Evolutionary conservation across 1,140 invertebrate species (phyloP), one percentile per base, ranked within the genome.

Genomic region (Drosophila hydei): DNA sequence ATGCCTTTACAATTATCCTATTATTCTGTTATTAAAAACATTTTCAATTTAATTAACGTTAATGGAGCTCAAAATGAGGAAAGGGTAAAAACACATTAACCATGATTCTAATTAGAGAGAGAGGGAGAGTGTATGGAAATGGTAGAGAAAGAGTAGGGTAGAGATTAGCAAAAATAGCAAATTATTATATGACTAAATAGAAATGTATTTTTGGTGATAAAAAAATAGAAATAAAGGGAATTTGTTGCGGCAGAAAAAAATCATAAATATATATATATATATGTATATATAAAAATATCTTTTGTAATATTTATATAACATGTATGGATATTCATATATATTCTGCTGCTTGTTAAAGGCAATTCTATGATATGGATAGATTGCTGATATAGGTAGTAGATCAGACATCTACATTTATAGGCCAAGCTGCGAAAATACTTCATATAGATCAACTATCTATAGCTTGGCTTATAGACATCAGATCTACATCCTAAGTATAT

Each of bases 1-100:
- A 80, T 76, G 56, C 56, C 47, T 62, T 54, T 43, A 73, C 55
- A 60, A 63, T 81, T 68, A 73, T 75, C 77, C 42, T 43, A 81
- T 77, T 56, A 78, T 78, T 62, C 61, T 83, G 61, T 68, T 78
- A 75, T 84, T 77, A 68, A 80, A 87, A 71, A 59, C 27, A 85
- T 77, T 85, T 80, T 42, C 50, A 67, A 72, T 30, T 51, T 77
- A 75, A 85, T 85, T 77, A 81, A 38, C 38, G 19, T 52, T 76
- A 58, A 74, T 69, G 36, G 27, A 36, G 23, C n/a, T 11, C 43
- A 4, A 56, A 55, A 30, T 12, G 12, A 11, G 11, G 30, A 33
- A 33, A 33, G 30, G 55, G 36, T 0, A 27, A 51, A 51, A 50
- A 11, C 5, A 27, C 3, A 30, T 30, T 36, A 16, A 11, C 33